Evolutionary conservation across 2,888 invertebrate genomes (phyloP), one percentile per base, ranked within the genome.

Genomic region (Dastarcus helophoroides): DNA sequence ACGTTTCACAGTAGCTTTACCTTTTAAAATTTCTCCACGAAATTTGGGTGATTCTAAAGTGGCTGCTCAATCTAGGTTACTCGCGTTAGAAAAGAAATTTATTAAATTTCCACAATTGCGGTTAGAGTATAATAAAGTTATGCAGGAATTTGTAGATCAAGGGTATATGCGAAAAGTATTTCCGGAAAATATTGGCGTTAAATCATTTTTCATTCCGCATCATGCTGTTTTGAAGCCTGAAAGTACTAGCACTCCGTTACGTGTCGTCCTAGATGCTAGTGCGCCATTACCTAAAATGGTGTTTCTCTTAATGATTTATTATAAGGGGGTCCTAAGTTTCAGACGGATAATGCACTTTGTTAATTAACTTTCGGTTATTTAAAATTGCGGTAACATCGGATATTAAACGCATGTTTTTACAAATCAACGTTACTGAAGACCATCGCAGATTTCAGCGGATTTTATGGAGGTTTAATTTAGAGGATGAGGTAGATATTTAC

Each of bases 121-220:
- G 3, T 10, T 6, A 5, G 25, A 25, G 13, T 25, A 25, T 13
- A 25, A 25, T 13, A 25, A 25, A 6, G 25, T 25, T 3, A 25
- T 25, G 25, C 3, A 25, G 13, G 7, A 25, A 11, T 25, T 25
- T 10, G 3, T 25, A 6, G 25, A 25, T n/a, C 25, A 25, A 12
- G 25, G 25, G 4, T 13, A 25, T 25, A 3, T 25, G 7, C n/a
- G 25, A 4, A 9, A 9, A 22, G 22, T 10, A 10, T n/a, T 9
- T 9, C n/a, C n/a, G n/a, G 10, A 10, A 22, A 9, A 4, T 10
- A 10, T 9, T 22, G 22, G 3, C 22, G 22, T 3, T 9, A 9
- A 9, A 3, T 3, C 22, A 3, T 22, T 3, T 22, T 22, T 9
- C 10, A 22, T 22, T 3, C 9, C 22, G 3, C 5, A 22, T 22